A percentile compares a stretch with the other conserved stretches of the same genome.
phyloP scores from a whole-genome alignment of 2,888 invertebrate species.

The Thecophora atra region DNA sequence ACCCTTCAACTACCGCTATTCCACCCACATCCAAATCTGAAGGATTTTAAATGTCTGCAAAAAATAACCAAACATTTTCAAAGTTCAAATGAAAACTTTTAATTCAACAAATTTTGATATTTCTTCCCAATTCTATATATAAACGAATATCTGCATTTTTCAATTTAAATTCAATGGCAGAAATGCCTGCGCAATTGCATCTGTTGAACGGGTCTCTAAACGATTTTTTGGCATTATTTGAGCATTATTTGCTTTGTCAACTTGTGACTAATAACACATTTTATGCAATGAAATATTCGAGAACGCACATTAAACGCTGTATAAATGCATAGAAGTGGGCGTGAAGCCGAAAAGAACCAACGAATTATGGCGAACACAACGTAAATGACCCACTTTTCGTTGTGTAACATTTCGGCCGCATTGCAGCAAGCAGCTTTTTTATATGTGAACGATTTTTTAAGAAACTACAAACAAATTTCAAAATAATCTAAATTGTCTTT shows the following conservation, averaged over 20 bases:
- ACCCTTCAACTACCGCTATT: not conserved
- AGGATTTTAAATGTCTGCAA: not conserved
- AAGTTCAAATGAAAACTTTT: too few species aligned
- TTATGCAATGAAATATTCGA: not conserved
- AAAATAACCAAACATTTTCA: too few species aligned
- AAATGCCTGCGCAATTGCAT: not conserved
- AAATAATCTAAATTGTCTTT: too few species aligned
- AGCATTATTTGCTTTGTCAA: not conserved
- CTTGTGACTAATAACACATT: not conserved
- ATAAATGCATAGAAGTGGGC: conserved; percentile 8
- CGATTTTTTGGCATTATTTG: not conserved
- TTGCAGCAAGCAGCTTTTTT: not conserved
- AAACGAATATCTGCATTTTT: too few species aligned
- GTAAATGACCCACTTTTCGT: conserved; percentile 38
- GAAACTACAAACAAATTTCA: too few species aligned
- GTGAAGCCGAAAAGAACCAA: conserved; percentile 2
- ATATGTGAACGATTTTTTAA: too few species aligned
- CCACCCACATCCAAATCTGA: not conserved
- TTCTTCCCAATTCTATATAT: too few species aligned
- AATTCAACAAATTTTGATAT: too few species aligned
- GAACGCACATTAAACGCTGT: not conserved
- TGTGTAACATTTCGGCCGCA: conserved; percentile 33
- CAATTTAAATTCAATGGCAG: too few species aligned
- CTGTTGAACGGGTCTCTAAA: not conserved
- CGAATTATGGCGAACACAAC: conserved; percentile 29